Conservation (phyloP, 2,888 invertebrate genomes). For the Cheilosia vernalis region DNA sequence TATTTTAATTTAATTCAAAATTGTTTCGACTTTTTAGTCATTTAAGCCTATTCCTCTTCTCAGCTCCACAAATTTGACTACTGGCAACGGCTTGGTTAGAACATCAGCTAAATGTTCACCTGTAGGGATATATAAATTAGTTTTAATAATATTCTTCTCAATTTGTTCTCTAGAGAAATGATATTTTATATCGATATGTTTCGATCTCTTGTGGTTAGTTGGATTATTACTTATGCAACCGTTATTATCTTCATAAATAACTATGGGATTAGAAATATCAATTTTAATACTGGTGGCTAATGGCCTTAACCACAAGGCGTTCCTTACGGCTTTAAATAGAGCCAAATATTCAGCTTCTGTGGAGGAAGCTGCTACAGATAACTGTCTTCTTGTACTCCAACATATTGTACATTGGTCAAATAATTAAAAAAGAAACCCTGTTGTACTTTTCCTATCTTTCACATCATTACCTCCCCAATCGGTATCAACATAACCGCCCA, state of each 20-base stretch:
- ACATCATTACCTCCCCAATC: constrained; percentile 28
- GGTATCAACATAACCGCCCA: constrained; percentile 43
- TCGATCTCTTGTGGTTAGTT: constrained; percentile 55
- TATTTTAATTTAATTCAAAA: too few species aligned
- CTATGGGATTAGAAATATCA: constrained; percentile 3
- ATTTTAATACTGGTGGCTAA: too few species aligned
- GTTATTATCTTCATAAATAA: constrained; percentile 57
- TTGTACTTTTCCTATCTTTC: constrained; percentile 38
- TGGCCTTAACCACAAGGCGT: constrained; percentile 41
- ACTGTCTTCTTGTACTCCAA: not conserved
- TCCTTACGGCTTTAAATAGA: constrained; percentile 34
- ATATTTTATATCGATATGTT: constrained; percentile 39
- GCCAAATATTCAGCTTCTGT: constrained; percentile 31
- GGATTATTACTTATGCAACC: constrained; percentile 57
- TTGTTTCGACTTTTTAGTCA: too few species aligned
- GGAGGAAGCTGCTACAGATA: not conserved
- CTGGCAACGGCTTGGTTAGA: constrained; percentile 58
- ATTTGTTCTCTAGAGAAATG: constrained; percentile 51
- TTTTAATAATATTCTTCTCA: constrained; percentile 29
- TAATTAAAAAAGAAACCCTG: constrained; percentile 33
- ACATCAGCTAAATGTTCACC: constrained; percentile 61
- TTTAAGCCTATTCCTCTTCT: too few species aligned
- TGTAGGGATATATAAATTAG: constrained; percentile 54
- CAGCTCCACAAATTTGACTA: constrained; percentile 48
- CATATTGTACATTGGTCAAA: constrained; percentile 28